These are phyloP conservation scores for Drosophila sp. DNA, from an alignment of 1,140 invertebrate species.

Conservation along the genomic window DNA sequence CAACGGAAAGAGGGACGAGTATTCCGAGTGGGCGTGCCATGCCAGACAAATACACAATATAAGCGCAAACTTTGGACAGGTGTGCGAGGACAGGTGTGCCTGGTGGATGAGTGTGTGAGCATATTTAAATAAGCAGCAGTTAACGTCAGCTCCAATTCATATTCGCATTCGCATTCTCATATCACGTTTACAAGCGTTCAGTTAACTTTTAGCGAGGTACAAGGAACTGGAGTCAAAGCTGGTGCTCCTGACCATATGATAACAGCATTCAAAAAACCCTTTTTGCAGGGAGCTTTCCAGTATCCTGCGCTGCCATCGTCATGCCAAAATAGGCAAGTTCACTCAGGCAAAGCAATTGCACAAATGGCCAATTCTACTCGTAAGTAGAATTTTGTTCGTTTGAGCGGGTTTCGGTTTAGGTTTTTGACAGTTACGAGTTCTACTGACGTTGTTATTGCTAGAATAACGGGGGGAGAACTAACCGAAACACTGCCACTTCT, in stretches of 20 bases:
- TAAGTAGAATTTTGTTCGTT: slow-evolving; percentile 73
- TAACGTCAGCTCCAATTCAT: slow-evolving; percentile 43
- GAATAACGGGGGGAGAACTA: slow-evolving; percentile 37
- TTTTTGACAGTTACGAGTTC: slow-evolving; percentile 38
- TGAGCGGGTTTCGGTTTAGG: slow-evolving; percentile 53
- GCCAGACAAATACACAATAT: slow-evolving; percentile 41
- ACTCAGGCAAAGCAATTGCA: slow-evolving; percentile 81
- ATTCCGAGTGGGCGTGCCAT: slow-evolving; percentile 18
- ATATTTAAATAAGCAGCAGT: slow-evolving; percentile 79
- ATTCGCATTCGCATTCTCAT: slow-evolving; percentile 21
- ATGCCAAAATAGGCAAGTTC: slow-evolving; percentile 82
- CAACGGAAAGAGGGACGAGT: slow-evolving; percentile 27
- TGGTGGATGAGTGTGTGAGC: slow-evolving; percentile 34
- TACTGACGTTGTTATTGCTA: slow-evolving; percentile 10
- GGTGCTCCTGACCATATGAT: slow-evolving; percentile 44
- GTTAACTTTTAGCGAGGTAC: slow-evolving; percentile 61
- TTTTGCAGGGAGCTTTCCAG: slow-evolving; percentile 60
- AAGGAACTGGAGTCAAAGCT: slow-evolving; percentile 22
- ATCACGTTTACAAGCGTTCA: slow-evolving; percentile 24
- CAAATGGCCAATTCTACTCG: slow-evolving; percentile 80
- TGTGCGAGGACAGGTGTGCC: slow-evolving; percentile 54
- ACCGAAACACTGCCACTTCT: slow-evolving; percentile 67
- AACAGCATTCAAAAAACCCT: slow-evolving; percentile 53
- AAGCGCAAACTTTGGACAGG: slow-evolving; percentile 40
- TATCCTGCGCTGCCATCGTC: slow-evolving; percentile 62